Evolutionary conservation across 92 coral and sea anemone genomes (phyloP).

Genomic region (Micromussa lordhowensis): DNA sequence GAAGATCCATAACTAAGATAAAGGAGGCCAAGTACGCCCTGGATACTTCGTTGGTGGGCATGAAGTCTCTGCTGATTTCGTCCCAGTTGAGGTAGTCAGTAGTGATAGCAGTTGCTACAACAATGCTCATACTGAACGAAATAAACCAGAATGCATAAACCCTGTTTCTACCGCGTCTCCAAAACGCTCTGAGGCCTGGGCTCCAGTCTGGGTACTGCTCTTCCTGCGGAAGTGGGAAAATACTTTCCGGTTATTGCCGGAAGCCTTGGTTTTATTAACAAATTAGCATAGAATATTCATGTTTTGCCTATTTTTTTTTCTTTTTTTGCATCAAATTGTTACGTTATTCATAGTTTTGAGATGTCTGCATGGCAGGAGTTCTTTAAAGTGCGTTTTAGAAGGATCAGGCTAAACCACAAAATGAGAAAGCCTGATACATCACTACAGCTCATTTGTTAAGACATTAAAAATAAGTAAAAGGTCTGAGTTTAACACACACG

Average conservation of each 20-base stretch:
- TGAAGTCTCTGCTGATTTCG: constrained; percentile 80
- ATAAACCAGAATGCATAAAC: constrained; percentile 88
- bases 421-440: too few relatives aligned
- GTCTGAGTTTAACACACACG: too few relatives aligned
- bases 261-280: not conserved
- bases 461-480: too few relatives aligned
- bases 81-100: constrained; percentile 88
- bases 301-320: too few relatives aligned
- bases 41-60: constrained; percentile 85
- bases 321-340: too few relatives aligned
- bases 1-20: constrained; percentile 87
- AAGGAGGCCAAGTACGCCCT: constrained; percentile 87
- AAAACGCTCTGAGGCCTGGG: constrained; percentile 72
- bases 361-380: too few relatives aligned
- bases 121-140: constrained; percentile 61
- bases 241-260: not conserved
- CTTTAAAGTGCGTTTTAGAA: too few relatives aligned
- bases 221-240: constrained; percentile 48
- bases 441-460: too few relatives aligned
- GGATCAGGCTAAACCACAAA: too few relatives aligned
- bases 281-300: too few relatives aligned
- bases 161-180: constrained; percentile 82
- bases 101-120: constrained; percentile 81
- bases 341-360: too few relatives aligned
- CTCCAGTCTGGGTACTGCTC: constrained; percentile 84